A percentile compares a stretch with the other conserved stretches of the same genome.
Evolutionary conservation across 2,797 vertebrate species (phyloP).

Genomic region (Pipistrellus kuhlii): DNA sequence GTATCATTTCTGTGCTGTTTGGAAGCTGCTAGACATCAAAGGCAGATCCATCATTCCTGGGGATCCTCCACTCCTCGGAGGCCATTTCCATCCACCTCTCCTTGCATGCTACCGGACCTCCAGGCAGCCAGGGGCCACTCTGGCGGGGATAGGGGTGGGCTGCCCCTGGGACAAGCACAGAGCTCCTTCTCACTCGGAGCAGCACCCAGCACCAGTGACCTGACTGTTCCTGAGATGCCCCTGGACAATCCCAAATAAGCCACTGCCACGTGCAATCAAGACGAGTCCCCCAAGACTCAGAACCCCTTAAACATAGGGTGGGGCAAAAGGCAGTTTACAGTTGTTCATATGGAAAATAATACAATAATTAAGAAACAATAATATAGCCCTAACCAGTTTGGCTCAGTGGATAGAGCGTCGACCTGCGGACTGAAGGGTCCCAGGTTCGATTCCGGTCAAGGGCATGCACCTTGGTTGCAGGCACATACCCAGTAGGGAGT

Average conservation of each 20-base stretch:
- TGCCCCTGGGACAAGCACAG: background rate
- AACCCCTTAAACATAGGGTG: background rate
- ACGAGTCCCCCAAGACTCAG: background rate
- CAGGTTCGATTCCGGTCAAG: too few relatives aligned
- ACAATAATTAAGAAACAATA: background rate
- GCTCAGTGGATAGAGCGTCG: too few relatives aligned
- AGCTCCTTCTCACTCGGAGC: constrained; percentile 38
- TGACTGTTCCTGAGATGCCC: constrained; percentile 47
- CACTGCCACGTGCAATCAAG: background rate
- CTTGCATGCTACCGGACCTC: constrained; percentile 63
- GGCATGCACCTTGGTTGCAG: too few relatives aligned
- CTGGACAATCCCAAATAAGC: constrained; percentile 37
- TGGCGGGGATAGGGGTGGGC: background rate
- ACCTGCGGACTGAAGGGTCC: too few relatives aligned
- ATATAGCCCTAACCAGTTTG: background rate
- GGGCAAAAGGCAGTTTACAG: background rate
- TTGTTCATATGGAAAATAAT: background rate
- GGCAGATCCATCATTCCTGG: constrained; percentile 72
- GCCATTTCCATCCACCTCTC: constrained; percentile 46
- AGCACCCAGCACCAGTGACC: constrained; percentile 69
- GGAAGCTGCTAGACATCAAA: constrained; percentile 81
- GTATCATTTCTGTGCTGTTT: constrained; percentile 77
- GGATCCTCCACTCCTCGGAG: constrained; percentile 66
- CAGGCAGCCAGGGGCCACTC: background rate
- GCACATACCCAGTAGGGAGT: too few relatives aligned